Evolutionary conservation across 30 jellyfish, hydroid and myxozoan genomes (phyloP), one percentile per base, ranked within the genome.

Genomic region (Hydractinia echinata): DNA sequence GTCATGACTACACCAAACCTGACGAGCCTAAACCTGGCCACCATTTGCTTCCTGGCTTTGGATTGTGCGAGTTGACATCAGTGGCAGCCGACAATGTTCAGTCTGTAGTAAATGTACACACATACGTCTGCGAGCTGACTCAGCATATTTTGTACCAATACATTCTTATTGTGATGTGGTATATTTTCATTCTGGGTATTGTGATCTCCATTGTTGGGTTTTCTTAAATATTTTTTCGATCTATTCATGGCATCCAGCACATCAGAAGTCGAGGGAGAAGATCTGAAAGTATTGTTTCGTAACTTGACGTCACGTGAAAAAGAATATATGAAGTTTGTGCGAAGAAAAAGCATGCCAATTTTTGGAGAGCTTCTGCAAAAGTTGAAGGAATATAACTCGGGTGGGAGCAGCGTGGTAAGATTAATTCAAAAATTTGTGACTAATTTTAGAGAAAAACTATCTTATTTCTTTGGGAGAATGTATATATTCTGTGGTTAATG

Each of bases 61-160:
- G 81, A 19, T 15, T 71, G n/a, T 71, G 81, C 67, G 52, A n/a
- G 81, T 54, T 71, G 39, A 50, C 15, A 30, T 19, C 81, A 11
- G 81, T 58, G 8, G 81, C 55, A 54, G 50, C 30, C 60, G 81
- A 71, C 60, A 6, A 19, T 30, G 4, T 19, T 30, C 30, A 71
- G 18, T 4, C 67, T 20, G 60, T 71, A 20, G 55, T 20, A 15
- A 71, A 71, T 52, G 50, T 19, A n/a, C 81, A 71, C 7, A 71
- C 81, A 5, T 71, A 19, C 52, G 81, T 71, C 4, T 71, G 81
- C n/a, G 81, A 71, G 50, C 67, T 71, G 13, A 71, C 60, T 15
- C 55, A 71, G 60, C 81, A 71, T 71, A 58, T 71, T 7, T 19
- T 71, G 81, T 71, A 71, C 52, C 81, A 71, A 19, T 71, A 71